Percentiles rank a stretch among this genome's conserved stretches.
phyloP scores from a whole-genome alignment of 2,888 invertebrate species.

The Ectemnius cavifrons region DNA sequence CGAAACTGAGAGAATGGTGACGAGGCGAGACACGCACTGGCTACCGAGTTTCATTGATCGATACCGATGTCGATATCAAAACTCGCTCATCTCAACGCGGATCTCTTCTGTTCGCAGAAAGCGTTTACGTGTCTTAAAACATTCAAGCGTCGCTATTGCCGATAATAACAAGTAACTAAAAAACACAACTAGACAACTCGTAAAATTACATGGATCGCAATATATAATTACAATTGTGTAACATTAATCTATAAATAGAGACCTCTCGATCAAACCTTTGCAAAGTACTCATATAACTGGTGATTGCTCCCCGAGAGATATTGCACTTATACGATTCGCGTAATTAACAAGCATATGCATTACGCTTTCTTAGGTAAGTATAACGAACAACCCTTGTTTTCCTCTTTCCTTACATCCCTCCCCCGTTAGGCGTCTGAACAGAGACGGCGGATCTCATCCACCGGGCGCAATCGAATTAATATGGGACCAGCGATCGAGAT shows the following conservation, averaged over 20 bases:
- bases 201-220: slow-evolving; percentile 14
- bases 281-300: slow-evolving; percentile 12
- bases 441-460: slow-evolving; percentile 34
- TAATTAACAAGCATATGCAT: slow-evolving; percentile 16
- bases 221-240: slow-evolving; percentile 9
- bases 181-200: slow-evolving; percentile 12
- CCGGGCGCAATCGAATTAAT: slow-evolving; percentile 16
- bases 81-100: not conserved
- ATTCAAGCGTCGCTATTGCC: not conserved
- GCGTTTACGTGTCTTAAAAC: not conserved
- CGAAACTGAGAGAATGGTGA: no score
- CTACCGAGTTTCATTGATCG: no score
- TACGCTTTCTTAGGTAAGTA: slow-evolving; percentile 21
- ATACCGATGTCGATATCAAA: no score
- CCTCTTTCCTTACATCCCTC: slow-evolving; percentile 44
- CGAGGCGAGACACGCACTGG: no score
- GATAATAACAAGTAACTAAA: slow-evolving; percentile 15
- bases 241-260: slow-evolving; percentile 19
- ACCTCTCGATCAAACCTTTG: slow-evolving; percentile 2
- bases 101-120: not conserved
- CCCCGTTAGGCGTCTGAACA: slow-evolving; percentile 37
- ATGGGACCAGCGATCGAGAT: slow-evolving; percentile 20
- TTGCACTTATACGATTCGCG: slow-evolving; percentile 44
- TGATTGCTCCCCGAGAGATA: slow-evolving; percentile 28
- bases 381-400: slow-evolving; percentile 12